These are phyloP conservation scores for Porites lutea DNA, from an alignment of 64 coral and sea anemone species.

Conservation along the genomic window DNA sequence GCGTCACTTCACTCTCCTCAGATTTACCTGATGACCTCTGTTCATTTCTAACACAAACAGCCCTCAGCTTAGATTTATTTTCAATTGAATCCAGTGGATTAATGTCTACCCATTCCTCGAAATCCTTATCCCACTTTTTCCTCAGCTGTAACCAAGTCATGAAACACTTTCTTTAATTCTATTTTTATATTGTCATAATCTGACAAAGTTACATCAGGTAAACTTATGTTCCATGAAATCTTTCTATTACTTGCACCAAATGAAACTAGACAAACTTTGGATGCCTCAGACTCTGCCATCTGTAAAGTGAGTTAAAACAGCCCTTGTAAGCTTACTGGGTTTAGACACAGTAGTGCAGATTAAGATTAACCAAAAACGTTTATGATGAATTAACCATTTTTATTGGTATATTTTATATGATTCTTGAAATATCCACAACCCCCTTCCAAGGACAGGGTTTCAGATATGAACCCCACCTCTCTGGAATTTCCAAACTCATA, in stretches of 20 bases:
- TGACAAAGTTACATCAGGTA: too few relatives aligned
- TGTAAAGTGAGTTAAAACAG: neutral
- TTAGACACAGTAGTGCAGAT: neutral
- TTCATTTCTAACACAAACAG: constrained; percentile 18
- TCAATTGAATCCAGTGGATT: constrained; percentile 13
- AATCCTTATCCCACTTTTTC: constrained; percentile 13
- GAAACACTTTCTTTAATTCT: neutral
- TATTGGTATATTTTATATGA: constrained; percentile 7
- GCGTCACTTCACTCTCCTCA: constrained; percentile 3
- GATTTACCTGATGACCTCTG: neutral
- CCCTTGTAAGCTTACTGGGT: neutral
- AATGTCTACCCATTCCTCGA: constrained; percentile 20
- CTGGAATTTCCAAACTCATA: constrained; percentile 11
- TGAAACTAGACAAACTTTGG: too few relatives aligned
- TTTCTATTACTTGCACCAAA: too few relatives aligned
- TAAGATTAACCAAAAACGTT: neutral
- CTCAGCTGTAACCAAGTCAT: constrained; percentile 16
- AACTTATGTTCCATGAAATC: too few relatives aligned
- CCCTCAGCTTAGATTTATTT: constrained; percentile 10
- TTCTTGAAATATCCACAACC: neutral
- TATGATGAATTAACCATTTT: constrained; percentile 11
- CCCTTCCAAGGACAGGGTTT: neutral
- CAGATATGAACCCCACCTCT: constrained; percentile 4
- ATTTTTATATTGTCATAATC: constrained; percentile 15
- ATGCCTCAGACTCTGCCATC: neutral